Evolutionary conservation across 2,888 invertebrate genomes (phyloP).

Genomic region (Hartigia nigra): DNA sequence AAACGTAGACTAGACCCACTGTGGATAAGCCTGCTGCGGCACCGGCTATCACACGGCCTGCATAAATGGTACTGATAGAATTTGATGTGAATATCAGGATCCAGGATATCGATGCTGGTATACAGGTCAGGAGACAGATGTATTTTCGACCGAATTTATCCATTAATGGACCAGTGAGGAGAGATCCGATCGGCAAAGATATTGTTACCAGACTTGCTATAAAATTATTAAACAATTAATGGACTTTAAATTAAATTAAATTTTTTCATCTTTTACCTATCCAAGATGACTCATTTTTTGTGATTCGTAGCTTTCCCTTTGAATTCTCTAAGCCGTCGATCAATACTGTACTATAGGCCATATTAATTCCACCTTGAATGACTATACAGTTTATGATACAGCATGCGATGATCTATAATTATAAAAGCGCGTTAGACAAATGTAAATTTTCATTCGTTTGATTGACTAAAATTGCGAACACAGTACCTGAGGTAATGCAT

Average conservation of each 20-base stretch:
- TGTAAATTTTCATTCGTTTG: not conserved
- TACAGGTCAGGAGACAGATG: conserved; percentile 64
- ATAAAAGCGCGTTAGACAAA: not conserved
- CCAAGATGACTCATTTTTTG: conserved; percentile 69
- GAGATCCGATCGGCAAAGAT: conserved; percentile 69
- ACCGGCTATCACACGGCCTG: conserved; percentile 69
- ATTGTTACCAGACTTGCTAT: conserved; percentile 71
- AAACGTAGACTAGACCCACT: conserved; percentile 70
- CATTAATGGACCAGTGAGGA: conserved; percentile 70
- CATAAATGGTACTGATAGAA: conserved; percentile 66
- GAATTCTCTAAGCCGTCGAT: conserved; percentile 67
- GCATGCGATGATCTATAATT: conserved; percentile 63
- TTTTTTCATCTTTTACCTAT: conserved; percentile 65
- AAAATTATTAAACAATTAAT: conserved; percentile 30
- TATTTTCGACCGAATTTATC: conserved; percentile 69
- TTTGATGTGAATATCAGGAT: conserved; percentile 64
- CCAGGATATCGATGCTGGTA: conserved; percentile 69
- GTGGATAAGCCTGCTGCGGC: conserved; percentile 69
- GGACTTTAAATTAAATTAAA: not conserved
- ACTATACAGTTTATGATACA: conserved; percentile 67
- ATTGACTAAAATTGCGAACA: not conserved
- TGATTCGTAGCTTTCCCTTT: conserved; percentile 61
- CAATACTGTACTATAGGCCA: conserved; percentile 71
- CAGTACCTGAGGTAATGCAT: conserved; percentile 40
- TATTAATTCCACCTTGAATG: conserved; percentile 71